phyloP scores from a whole-genome alignment of 2,888 invertebrate genomes.

The Epistrophe eligans region DNA sequence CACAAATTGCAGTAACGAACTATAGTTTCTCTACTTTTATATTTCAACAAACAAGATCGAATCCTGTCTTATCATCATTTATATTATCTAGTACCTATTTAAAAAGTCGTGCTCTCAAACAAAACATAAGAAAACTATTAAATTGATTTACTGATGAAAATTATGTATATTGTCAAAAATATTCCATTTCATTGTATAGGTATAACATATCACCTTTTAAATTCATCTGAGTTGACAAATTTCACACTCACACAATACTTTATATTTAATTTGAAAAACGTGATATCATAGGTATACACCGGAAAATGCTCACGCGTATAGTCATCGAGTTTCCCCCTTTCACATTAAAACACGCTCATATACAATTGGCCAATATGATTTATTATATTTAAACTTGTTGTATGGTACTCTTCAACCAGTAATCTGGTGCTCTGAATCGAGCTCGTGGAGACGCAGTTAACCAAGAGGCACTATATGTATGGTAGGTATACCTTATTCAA shows the following conservation, averaged over 20 bases:
- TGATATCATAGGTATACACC: constrained; percentile 27
- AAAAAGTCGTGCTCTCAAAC: constrained; percentile 20
- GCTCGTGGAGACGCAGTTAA: too few relatives aligned
- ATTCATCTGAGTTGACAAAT: constrained; percentile 45
- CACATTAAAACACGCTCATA: constrained; percentile 10
- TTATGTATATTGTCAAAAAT: background rate
- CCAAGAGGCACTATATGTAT: too few relatives aligned
- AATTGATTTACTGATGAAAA: constrained; percentile 4
- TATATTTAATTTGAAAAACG: constrained; percentile 42
- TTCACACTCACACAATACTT: constrained; percentile 60
- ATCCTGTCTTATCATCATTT: background rate
- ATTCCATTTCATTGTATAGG: background rate
- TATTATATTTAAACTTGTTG: constrained; percentile 38
- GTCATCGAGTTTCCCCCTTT: constrained; percentile 6
- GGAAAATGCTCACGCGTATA: constrained; percentile 40
- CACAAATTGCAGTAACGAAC: too few relatives aligned
- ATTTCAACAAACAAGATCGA: background rate
- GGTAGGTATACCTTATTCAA: constrained; percentile 40
- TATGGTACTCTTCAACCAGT: constrained; percentile 32
- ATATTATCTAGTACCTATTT: too few relatives aligned
- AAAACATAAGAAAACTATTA: constrained; percentile 22
- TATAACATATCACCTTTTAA: constrained; percentile 27
- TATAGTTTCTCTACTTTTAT: too few relatives aligned
- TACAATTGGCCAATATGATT: constrained; percentile 57
- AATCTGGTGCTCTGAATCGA: constrained; percentile 33